phyloP scores from a whole-genome alignment of 1,140 invertebrate species.

The Listronotus bonariensis region DNA sequence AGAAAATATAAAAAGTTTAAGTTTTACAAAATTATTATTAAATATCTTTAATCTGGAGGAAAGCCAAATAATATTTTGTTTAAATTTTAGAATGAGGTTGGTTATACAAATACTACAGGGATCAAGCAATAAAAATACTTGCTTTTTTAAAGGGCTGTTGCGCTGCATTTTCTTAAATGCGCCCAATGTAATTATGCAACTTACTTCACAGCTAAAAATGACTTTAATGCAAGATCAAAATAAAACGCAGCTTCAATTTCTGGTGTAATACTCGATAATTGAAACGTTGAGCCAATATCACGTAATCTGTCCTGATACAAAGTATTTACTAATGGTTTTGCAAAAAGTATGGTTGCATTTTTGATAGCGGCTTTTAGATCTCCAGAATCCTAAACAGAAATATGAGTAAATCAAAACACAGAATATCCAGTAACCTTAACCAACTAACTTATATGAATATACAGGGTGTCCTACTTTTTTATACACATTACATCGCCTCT shows the following conservation, averaged over 20 bases:
- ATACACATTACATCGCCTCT: too few species aligned
- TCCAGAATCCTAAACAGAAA: slow-evolving; percentile 62
- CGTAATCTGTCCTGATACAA: slow-evolving; percentile 65
- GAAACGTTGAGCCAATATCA: slow-evolving; percentile 70
- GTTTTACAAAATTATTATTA: too few species aligned
- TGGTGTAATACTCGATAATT: slow-evolving; percentile 67
- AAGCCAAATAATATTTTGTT: too few species aligned
- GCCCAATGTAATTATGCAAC: slow-evolving; percentile 16
- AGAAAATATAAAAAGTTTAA: too few species aligned
- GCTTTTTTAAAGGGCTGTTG: background rate
- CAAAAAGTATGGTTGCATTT: slow-evolving; percentile 70
- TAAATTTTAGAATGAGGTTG: too few species aligned
- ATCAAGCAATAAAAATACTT: background rate
- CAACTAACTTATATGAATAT: too few species aligned
- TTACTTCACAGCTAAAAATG: slow-evolving; percentile 76
- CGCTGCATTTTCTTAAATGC: too few species aligned
- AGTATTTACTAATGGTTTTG: slow-evolving; percentile 67
- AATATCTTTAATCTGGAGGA: too few species aligned
- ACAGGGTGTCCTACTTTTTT: too few species aligned
- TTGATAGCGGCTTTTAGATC: slow-evolving; percentile 69
- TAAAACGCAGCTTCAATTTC: slow-evolving; percentile 81
- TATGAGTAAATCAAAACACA: too few species aligned
- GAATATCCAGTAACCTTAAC: too few species aligned
- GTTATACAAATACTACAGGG: background rate
- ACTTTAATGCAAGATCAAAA: slow-evolving; percentile 77